Evolutionary conservation across 2,113 vertebrate genomes (phyloP), one percentile per base, ranked within the genome.

Genomic region (Saguinus imperator): DNA sequence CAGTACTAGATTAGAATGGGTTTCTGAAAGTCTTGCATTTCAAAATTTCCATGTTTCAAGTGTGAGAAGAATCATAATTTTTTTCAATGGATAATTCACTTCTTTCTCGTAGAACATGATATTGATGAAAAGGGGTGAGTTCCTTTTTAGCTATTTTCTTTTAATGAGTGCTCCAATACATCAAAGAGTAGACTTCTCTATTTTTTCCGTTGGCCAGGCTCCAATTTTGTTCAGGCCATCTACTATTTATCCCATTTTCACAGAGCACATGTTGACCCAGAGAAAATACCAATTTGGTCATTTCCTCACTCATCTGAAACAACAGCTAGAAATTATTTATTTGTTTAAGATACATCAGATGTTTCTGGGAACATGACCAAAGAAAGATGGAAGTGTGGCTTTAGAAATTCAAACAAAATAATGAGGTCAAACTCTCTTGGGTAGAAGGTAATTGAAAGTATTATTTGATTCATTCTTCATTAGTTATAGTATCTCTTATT

Each of bases 311-410:
- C 52, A 52, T 95, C 43, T 95, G 93, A 90, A 87, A 87, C 48
- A 97, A 72, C 14, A 81, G 35, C 90, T 91, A 48, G 50, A 95
- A 75, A 85, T 97, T 96, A 92, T 96, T 94, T 96, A 82, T 96
- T 97, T 92, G 70, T 37, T 96, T 96, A 97, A 97, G 91, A 92
- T 97, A 68, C 52, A 95, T 94, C 83, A 97, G 84, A 92, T 95
- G 88, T 95, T 95, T 96, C 87, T 94, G 80, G 95, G 77, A 96
- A 98, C 21, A 48, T 61, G 89, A 95, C 87, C 89, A 95, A 94
- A 93, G 89, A 66, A 96, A 95, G 96, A 94, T 92, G 89, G 89
- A 97, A 97, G 92, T 48, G 58, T 73, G 82, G 16, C 48, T 88
- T 94, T 95, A 96, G 57, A 55, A 82, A 93, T 93, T 82, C 77